These are phyloP conservation scores for Perccottus glenii DNA, from an alignment of 2,113 vertebrate genomes.

Conservation along the genomic window DNA sequence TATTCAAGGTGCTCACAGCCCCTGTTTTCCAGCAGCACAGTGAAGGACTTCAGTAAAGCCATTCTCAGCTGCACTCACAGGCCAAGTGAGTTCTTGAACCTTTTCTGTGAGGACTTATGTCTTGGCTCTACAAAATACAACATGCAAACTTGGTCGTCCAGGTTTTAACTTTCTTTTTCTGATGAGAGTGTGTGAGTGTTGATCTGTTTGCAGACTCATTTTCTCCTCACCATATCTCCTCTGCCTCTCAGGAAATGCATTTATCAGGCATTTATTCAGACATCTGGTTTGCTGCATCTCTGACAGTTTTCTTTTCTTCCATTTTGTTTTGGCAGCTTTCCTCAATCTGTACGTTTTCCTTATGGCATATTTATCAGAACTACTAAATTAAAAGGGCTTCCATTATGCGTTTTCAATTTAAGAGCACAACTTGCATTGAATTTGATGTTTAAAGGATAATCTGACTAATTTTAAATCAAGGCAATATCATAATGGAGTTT, in stretches of 20 bases:
- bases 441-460: background rate
- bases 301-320: conserved; percentile 13
- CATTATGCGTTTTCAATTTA: no score
- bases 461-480: background rate
- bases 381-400: no score
- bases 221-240: background rate
- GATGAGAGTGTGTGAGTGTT: conserved; percentile 11
- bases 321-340: conserved; percentile 36
- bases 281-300: conserved; percentile 15
- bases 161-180: conserved; percentile 17
- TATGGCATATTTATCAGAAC: no score
- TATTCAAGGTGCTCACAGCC: conserved; percentile 24
- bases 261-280: conserved; percentile 26
- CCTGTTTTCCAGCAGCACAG: conserved; percentile 24
- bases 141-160: conserved; percentile 8
- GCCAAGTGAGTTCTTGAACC: conserved; percentile 36
- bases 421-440: no score
- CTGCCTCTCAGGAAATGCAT: conserved; percentile 4
- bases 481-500: background rate
- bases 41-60: conserved; percentile 30
- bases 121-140: conserved; percentile 6
- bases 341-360: background rate
- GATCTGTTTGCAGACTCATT: conserved; percentile 19
- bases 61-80: conserved; percentile 23
- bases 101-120: conserved; percentile 22